A percentile compares a stretch with the other conserved stretches of the same genome.
phyloP scores from a whole-genome alignment of 2,113 vertebrate genomes.

The Addax nasomaculatus region DNA sequence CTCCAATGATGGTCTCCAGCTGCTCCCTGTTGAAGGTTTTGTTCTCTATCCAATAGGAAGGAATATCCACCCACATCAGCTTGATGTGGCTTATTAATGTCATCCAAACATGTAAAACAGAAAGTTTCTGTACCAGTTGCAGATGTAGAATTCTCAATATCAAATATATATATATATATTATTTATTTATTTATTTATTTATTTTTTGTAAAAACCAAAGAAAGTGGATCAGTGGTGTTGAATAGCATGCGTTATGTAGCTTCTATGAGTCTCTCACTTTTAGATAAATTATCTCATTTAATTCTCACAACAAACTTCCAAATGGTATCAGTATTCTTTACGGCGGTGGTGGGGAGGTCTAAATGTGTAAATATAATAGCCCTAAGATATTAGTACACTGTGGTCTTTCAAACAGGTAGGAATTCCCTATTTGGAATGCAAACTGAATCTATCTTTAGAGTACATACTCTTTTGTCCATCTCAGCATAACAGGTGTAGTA shows the following conservation, averaged over 20 bases:
- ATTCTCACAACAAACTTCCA: neutral
- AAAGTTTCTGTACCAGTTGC: constrained; percentile 29
- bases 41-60: constrained; percentile 44
- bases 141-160: constrained; percentile 51
- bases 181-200: no score
- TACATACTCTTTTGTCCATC: neutral
- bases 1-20: constrained; percentile 36
- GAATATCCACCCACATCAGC: constrained; percentile 40
- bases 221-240: neutral
- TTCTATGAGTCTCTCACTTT: neutral
- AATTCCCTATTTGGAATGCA: neutral
- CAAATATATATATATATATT: neutral
- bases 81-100: constrained; percentile 54
- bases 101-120: constrained; percentile 54
- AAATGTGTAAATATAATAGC: neutral
- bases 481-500: neutral
- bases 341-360: rapidly evolving
- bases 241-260: neutral
- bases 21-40: constrained; percentile 49
- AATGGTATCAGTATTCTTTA: neutral
- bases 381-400: neutral
- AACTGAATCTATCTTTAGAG: neutral
- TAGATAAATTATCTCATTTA: neutral
- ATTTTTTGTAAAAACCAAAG: neutral
- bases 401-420: neutral